Base-by-base conservation (phyloP, 92 coral and sea anemone species). In the Heliopora coerulea region DNA sequence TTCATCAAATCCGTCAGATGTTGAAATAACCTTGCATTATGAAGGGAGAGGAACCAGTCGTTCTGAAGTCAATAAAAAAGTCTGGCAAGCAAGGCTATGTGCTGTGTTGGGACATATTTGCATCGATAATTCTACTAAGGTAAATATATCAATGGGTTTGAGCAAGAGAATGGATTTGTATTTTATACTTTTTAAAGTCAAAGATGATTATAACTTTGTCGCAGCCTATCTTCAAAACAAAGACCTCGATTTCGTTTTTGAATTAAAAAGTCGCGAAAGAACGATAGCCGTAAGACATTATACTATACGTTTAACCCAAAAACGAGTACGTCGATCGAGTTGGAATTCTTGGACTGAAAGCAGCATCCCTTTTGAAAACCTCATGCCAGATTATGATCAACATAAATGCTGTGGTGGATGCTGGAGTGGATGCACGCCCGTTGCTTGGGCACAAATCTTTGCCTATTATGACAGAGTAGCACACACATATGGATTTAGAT, bases 361-460 rank as follows among this genome's bases (percentile, higher is more conserved):
- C 59, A 79, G 75, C 41, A 78, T 91, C 31, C 91, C 91, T 3
- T 74, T 80, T 35, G 73, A 78, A 33, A 65, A 84, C 42, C 76
- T 57, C 85, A 66, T 91, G 75, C 97, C 97, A 75, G 84, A 68
- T 82, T 89, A 86, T 83, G 75, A 77, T 35, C 96, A 89, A 65
- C 90, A 86, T 46, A 80, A 74, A 23, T 83, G 83, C 46, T 79
- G 77, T 80, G 89, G 91, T 56, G 86, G 74, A 17, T 91, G 97
- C 52, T 74, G 54, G 88, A 84, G 91, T 60, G 96, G 97, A 0
- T 84, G 91, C 19, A 96, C 86, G 5, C 88, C 97, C 17, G 91
- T 89, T 79, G 97, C 96, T 69, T 91, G 96, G 97, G 88, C 89
- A 34, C 85, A 80, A 82, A 65, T 91, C 46, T 83, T 91, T 48